Evolutionary conservation across 92 coral and sea anemone species (phyloP), one percentile per base, ranked within the genome.

Genomic region (Actinostola sp.): DNA sequence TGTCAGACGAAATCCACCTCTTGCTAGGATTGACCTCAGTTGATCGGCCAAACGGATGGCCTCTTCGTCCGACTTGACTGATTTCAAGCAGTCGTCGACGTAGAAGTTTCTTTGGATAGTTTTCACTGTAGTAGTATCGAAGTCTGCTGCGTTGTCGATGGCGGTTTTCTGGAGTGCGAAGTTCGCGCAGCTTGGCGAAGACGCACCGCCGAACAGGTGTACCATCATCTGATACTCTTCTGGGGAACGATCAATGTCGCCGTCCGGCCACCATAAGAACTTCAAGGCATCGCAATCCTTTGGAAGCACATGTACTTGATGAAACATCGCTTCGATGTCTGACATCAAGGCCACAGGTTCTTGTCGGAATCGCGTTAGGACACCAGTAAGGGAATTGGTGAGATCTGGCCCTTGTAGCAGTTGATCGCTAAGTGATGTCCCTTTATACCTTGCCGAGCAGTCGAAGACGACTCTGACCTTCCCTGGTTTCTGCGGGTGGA

Each of bases 321-420:
- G 54, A 44, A 81, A 81, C 85, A 80, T 80, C 2, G 72, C 78
- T 39, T 64, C 76, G 56, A 72, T 66, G 74, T 80, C 80, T 28
- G 86, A 65, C 75, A 57, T 81, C 34, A 81, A 64, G 61, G 80
- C 72, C 14, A 74, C 65, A 15, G 73, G 61, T 49, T 71, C 82
- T 39, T 82, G 76, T 53, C 77, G 74, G 67, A 82, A 82, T 66
- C 77, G 23, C 54, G 76, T 74, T 61, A 82, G 71, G 20, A 82
- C 82, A 51, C 79, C 85, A 52, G 50, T 63, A 13, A 80, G 67
- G 44, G 79, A 71, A 63, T 80, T 80, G 39, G 86, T 81, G n/a
- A 72, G 60, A 60, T 73, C 76, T 70, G 76, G 81, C 81, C 70
- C 81, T 76, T 66, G 91, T 81, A 86, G 59, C 72, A 87, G 75